Evolutionary conservation across 2,113 vertebrate species (phyloP), one percentile per base, ranked within the genome.

Genomic region (Theristicus caerulescens): DNA sequence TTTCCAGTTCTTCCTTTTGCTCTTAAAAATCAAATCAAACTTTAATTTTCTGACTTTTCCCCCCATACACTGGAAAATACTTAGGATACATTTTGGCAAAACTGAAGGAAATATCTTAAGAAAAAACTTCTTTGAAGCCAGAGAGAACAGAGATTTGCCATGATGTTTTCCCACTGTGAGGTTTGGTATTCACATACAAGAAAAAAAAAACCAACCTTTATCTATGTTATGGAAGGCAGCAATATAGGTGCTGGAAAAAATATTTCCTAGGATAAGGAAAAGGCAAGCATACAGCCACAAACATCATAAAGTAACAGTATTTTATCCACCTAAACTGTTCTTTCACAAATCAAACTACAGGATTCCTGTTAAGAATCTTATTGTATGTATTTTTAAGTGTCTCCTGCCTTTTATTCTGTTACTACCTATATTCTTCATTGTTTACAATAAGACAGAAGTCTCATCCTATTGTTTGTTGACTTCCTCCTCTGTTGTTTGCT

Each of bases 21-120:
- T 93, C 42, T 86, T 64, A 80, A 65, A 84, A 82, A 91, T 14
- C 54, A 62, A 86, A 79, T 70, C 15, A 82, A 52, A 81, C 32
- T 36, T 84, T 16, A 62, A 24, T 88, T 82, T 69, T 92, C 66
- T 88, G 22, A 47, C 59, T 22, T 44, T 55, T 6, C 40, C 3
- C 29, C 15, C 49, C 40, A 87, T 82, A 74, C 10, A 66, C 10
- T 92, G 86, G 73, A 76, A 93, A 97, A 87, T 59, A 51, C 46
- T 89, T 93, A 65, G 44, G 44, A 59, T 67, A 34, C 2, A 16
- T 44, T 95, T 94, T 85, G 85, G 90, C 82, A 93, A 95, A 86
- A 70, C 83, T 44, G 74, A 95, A 79, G 94, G 93, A 89, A 97
- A 83, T 72, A 73, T 7, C 27, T 86, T 72, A 29, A 62, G 73